A percentile compares a stretch with the other conserved stretches of the same genome.
These are phyloP conservation scores for Ophiodon elongatus DNA, from an alignment of 2,113 vertebrate genomes.

Conservation along the genomic window DNA sequence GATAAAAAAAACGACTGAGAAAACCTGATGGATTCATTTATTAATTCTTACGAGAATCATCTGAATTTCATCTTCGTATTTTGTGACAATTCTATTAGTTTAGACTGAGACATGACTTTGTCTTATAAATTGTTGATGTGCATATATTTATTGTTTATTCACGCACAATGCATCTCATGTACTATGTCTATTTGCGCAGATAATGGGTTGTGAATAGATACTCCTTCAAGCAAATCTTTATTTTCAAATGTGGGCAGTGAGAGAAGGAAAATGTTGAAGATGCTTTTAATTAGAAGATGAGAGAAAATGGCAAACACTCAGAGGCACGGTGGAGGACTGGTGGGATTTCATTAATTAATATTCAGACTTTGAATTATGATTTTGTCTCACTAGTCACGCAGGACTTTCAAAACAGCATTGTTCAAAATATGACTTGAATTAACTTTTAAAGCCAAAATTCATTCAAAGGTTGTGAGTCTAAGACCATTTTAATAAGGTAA, in stretches of 20 bases:
- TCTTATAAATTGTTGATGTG: not conserved
- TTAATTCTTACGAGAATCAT: not conserved
- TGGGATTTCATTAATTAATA: slow-evolving; percentile 36
- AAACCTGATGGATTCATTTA: not conserved
- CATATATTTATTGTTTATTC: not conserved
- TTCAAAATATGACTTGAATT: not conserved
- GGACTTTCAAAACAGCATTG: slow-evolving; percentile 4
- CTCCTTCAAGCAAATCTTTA: not conserved
- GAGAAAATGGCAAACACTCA: not conserved
- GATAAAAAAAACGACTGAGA: slow-evolving; percentile 15
- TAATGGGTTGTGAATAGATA: not conserved
- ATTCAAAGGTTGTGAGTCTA: not conserved
- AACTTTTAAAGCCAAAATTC: not conserved
- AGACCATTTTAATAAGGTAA: not conserved
- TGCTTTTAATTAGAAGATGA: slow-evolving; percentile 34
- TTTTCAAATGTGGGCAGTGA: not conserved
- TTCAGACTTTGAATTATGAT: slow-evolving; percentile 22
- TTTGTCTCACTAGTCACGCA: not conserved
- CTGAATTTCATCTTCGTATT: not conserved
- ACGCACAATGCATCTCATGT: not conserved
- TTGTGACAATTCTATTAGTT: not conserved
- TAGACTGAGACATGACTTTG: not conserved
- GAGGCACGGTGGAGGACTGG: not conserved
- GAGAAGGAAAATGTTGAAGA: slow-evolving; percentile 6
- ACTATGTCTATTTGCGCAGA: not conserved